These are phyloP conservation scores for Colletes latitarsis DNA, from an alignment of 1,140 invertebrate species.

Conservation along the genomic window DNA sequence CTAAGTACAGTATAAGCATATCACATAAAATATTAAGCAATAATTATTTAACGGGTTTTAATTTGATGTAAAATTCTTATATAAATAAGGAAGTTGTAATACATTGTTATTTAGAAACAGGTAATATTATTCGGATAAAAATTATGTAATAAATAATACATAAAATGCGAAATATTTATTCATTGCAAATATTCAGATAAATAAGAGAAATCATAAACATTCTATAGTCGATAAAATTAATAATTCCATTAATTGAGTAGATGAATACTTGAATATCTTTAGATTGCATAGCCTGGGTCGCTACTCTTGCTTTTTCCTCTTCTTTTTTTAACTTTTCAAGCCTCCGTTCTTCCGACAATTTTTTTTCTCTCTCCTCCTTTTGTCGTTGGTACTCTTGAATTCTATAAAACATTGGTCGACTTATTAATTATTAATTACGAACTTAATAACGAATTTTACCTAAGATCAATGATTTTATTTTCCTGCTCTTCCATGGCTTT, in stretches of 20 bases:
- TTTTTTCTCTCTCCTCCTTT: constrained; percentile 83
- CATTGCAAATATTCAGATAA: too few species aligned
- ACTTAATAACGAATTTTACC: constrained; percentile 63
- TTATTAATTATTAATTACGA: background rate
- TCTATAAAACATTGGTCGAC: constrained; percentile 58
- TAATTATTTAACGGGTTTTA: too few species aligned
- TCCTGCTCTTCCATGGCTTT: constrained; percentile 83
- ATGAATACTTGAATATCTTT: constrained; percentile 73
- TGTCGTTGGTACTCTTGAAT: constrained; percentile 83
- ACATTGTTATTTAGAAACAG: too few species aligned
- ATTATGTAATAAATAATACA: too few species aligned
- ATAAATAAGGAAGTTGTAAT: background rate
- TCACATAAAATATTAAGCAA: too few species aligned
- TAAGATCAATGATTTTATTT: constrained; percentile 83
- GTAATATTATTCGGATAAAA: too few species aligned
- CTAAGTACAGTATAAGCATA: too few species aligned
- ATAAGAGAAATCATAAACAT: background rate
- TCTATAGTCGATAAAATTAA: too few species aligned
- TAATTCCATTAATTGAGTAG: too few species aligned
- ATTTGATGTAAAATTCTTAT: constrained; percentile 13
- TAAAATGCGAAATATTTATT: too few species aligned
- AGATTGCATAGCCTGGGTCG: constrained; percentile 75
- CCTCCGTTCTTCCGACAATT: constrained; percentile 75
- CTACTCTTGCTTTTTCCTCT: constrained; percentile 78
- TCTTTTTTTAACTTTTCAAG: constrained; percentile 78